Conservation (phyloP, 2,888 invertebrate genomes). For the Encarsia formosa region DNA sequence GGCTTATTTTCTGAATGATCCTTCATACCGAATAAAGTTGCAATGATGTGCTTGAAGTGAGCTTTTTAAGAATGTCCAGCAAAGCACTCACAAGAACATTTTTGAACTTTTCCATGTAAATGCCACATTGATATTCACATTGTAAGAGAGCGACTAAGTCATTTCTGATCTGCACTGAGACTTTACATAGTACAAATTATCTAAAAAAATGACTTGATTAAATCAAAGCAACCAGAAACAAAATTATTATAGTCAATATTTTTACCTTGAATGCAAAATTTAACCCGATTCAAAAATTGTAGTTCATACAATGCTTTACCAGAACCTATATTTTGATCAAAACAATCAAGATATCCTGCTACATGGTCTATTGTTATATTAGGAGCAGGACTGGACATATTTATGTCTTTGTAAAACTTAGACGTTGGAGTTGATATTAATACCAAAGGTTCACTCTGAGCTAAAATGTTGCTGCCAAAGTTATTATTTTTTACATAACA, state of each 20-base stretch:
- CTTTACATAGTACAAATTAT: conserved; percentile 1
- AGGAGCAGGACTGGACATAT: background rate
- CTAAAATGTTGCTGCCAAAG: background rate
- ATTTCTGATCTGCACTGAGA: conserved; percentile 4
- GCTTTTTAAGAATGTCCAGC: conserved; percentile 3
- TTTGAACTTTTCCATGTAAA: background rate
- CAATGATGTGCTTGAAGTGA: conserved; percentile 8
- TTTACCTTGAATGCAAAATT: conserved; percentile 1
- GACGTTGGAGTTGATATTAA: background rate
- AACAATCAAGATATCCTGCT: background rate
- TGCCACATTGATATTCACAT: background rate
- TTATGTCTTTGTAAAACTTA: background rate
- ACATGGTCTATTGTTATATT: background rate
- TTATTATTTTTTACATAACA: conserved; percentile 1
- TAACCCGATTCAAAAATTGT: background rate
- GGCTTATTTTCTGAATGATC: background rate
- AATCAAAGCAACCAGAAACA: too few species aligned
- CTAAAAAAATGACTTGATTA: conserved; percentile 1
- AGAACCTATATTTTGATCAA: background rate
- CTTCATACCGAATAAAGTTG: background rate
- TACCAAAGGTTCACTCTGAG: background rate
- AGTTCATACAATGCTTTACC: conserved; percentile 6
- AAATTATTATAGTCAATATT: background rate
- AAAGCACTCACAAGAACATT: conserved; percentile 7
- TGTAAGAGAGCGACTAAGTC: conserved; percentile 1